A percentile compares a stretch with the other conserved stretches of the same genome.
phyloP scores from a whole-genome alignment of 2,797 vertebrate genomes.

The Paguma larvata region DNA sequence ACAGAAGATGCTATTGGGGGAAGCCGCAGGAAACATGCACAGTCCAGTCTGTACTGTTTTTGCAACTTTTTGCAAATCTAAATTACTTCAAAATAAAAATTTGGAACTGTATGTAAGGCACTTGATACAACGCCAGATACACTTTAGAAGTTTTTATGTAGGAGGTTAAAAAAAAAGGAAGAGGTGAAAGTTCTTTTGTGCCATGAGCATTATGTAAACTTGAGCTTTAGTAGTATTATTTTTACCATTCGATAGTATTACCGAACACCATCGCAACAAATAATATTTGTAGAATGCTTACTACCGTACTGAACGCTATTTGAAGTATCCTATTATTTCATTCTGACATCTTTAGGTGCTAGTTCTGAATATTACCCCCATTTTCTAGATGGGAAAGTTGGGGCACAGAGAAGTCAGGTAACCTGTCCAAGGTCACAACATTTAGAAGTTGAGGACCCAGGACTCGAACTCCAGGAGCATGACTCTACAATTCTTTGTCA shows the following conservation, averaged over 20 bases:
- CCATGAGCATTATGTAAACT: not conserved
- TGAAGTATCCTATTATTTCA: not conserved
- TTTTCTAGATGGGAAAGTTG: not conserved
- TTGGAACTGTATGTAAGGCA: not conserved
- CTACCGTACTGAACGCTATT: not conserved
- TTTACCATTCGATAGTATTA: not conserved
- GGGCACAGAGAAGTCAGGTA: not conserved
- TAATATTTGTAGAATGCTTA: not conserved
- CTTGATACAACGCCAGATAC: not conserved
- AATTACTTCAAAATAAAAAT: not conserved
- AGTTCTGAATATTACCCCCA: not conserved
- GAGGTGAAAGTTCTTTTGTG: not conserved
- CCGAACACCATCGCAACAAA: not conserved
- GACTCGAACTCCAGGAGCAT: not conserved
- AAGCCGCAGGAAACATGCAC: not conserved
- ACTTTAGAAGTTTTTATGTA: not conserved
- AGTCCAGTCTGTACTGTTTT: not conserved
- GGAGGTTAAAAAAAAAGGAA: constrained; percentile 1
- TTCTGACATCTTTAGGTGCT: not conserved
- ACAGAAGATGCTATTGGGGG: not conserved
- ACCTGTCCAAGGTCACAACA: not conserved
- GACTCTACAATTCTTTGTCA: not conserved
- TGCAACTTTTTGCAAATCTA: not conserved
- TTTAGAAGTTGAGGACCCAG: not conserved
- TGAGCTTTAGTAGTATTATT: not conserved